Base-by-base conservation (phyloP, 2,113 vertebrate genomes). In the Strigops habroptila region DNA sequence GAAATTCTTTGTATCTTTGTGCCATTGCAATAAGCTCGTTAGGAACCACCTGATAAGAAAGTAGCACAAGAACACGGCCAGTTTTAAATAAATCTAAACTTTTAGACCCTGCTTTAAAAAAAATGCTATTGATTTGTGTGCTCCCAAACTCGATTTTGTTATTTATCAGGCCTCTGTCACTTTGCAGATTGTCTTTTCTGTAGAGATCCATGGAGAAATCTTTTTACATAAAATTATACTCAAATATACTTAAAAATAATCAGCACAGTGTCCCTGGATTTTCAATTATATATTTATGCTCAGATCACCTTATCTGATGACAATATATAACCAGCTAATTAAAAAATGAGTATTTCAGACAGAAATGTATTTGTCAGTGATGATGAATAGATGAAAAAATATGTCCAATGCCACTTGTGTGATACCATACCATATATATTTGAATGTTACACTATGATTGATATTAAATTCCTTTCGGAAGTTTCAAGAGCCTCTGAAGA, bases 21-120 rank as follows among this genome's bases (percentile, higher is more conserved):
- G 99, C 99, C 99, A 99, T 99, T 24, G 97, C 94, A 53, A 98
- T 80, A 85, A 99, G 98, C 59, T 99, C 98, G 1, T 98, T 97
- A 24, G 99, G 99, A 79, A 99, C 97, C 6, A 97, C 98, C 99
- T 99, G 94, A 37, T 48, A 93, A 95, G 39, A 93, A 93, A 82
- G 63, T 22, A 94, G 43, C 33, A 78, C 23, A 57, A 88, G 43
- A 18, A 2, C 46, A 86, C 78, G 10, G 22, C 78, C 37, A 44
- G 74, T 65, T 83, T 73, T 46, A 86, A 73, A 53, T n/a, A 62
- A 64, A 18, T 57, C 23, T 44, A n/a, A 85, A 51, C 14, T 62
- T 82, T 63, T 11, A 48, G 74, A 52, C 12, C n/a, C 35, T 27
- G 31, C 25, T 83, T 77, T 46, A 85, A 85, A 1, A 10, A 52